Base-by-base conservation (phyloP, 2,113 vertebrate species). In the Poeciliopsis turrubarensis region DNA sequence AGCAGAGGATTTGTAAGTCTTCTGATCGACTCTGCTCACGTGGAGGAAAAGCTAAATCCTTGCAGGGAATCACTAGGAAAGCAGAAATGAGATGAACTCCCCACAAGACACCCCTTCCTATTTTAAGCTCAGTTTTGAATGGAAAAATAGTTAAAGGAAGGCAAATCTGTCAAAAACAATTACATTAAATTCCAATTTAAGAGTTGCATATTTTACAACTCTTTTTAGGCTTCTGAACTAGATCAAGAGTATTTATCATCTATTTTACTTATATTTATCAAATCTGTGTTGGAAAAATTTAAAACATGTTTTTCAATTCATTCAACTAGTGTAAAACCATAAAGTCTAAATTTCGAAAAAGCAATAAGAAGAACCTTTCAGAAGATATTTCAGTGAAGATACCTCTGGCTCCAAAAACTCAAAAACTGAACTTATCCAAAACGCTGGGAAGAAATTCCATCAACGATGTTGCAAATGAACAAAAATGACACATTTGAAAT, bases 1-100 rank as follows among this genome's bases (percentile, higher is more conserved):
- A 92, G 90, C 81, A 85, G 80, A 91, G 85, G 91, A 90, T 92
- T 93, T 91, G 82, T 93, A 93, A 91, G 87, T 92, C 92, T 84
- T 91, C 89, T 86, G 87, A 90, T 93, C 88, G 87, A 90, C 91
- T 87, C 90, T 26, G 89, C 85, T 92, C 90, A 92, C 89, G 89
- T 77, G 85, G 79, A 68, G 70, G 3, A 5, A 63, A 80, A 73
- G 73, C 51, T 88, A 88, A 91, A 91, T 91, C 91, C 85, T 74
- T 54, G 70, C 83, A 86, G 85, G 78, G 73, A 68, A 72, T 64
- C 73, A 29, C 75, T 67, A 9, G 67, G 31, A 62, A 60, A 79
- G 37, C 82, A 63, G 65, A 65, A 72, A 75, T 72, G 82, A 84
- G 75, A 81, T 84, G 68, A 91, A 81, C 78, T 73, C 26, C 60